These are phyloP conservation scores for Eudasyphora cyanicolor DNA, from an alignment of 2,888 invertebrate species.

Conservation along the genomic window DNA sequence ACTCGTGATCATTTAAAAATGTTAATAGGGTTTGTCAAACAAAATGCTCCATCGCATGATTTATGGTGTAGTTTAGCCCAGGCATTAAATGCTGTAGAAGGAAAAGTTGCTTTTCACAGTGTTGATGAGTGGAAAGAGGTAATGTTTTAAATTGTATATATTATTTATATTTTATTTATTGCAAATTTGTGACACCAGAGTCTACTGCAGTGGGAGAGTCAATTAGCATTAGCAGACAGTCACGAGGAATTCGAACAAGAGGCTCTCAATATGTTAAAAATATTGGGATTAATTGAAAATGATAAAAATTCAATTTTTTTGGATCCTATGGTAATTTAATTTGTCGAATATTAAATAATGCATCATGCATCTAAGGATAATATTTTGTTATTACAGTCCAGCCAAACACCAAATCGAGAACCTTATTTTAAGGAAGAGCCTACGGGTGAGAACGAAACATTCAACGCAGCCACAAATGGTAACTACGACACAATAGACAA, in stretches of 20 bases:
- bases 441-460: background rate
- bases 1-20: background rate
- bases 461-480: too few species aligned
- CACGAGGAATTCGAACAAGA: background rate
- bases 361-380: background rate
- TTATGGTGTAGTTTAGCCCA: background rate
- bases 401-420: background rate
- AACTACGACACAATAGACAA: background rate
- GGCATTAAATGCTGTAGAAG: background rate
- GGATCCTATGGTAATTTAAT: background rate
- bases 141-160: background rate
- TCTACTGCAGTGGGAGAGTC: background rate
- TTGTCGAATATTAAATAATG: too few species aligned
- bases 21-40: background rate
- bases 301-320: too few species aligned
- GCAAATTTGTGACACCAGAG: background rate
- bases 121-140: background rate
- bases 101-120: background rate
- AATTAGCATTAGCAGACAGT: background rate
- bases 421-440: background rate
- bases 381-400: background rate
- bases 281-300: background rate
- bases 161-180: background rate
- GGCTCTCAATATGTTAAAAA: background rate
- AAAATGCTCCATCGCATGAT: background rate